Conservation (phyloP, 1,140 invertebrate species). For the Cryptotermes secundus region DNA sequence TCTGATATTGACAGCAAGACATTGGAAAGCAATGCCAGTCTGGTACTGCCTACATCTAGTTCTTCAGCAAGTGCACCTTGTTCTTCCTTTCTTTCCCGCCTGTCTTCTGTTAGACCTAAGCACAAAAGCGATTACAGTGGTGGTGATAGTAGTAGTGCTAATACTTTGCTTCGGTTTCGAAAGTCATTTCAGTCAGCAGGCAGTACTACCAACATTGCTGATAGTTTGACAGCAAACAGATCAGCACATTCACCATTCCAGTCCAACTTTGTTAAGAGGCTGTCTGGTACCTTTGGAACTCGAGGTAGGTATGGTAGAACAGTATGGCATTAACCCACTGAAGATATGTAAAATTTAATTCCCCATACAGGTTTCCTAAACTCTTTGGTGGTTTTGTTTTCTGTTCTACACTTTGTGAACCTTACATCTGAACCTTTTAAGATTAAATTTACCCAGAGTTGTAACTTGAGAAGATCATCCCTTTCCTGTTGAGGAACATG, state of each 20-base stretch:
- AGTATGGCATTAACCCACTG: too few relatives aligned
- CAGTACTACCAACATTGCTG: neutral
- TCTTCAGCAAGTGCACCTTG: neutral
- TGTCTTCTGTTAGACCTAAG: neutral
- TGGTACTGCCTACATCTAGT: neutral
- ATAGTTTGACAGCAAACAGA: neutral
- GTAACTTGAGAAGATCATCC: too few relatives aligned
- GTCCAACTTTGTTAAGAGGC: neutral
- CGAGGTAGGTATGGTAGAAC: neutral
- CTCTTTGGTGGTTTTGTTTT: too few relatives aligned
- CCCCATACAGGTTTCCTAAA: too few relatives aligned
- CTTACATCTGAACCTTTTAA: too few relatives aligned
- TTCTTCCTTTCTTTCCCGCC: neutral
- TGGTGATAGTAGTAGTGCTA: neutral
- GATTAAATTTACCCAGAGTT: too few relatives aligned
- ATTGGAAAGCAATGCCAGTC: neutral
- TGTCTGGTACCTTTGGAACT: neutral
- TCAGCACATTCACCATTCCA: neutral
- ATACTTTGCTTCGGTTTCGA: neutral
- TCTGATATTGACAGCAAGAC: slow-evolving; percentile 19
- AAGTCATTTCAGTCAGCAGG: neutral
- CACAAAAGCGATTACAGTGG: neutral
- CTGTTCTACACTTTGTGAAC: too few relatives aligned
- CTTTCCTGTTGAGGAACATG: too few relatives aligned
- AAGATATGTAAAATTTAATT: too few relatives aligned